A percentile compares a stretch with the other conserved stretches of the same genome.
Conservation (phyloP, 2,888 invertebrate species). For the Celastrina argiolus region DNA sequence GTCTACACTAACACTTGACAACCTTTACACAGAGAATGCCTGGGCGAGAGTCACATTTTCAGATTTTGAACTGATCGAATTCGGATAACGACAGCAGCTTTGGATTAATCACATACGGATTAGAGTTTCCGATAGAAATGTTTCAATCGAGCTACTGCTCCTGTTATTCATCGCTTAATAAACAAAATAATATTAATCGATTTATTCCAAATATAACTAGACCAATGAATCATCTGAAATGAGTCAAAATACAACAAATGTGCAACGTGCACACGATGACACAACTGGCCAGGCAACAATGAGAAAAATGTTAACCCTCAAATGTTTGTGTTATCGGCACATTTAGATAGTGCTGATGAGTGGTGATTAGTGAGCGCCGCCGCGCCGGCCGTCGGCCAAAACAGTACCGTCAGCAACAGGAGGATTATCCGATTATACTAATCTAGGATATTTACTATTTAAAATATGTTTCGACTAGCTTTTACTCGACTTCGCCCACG, state of each 20-base stretch:
- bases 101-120: too few species aligned
- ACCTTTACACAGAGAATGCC: background rate
- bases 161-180: too few species aligned
- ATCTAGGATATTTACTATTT: background rate
- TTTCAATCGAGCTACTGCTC: too few species aligned
- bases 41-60: too few species aligned
- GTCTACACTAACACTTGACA: background rate
- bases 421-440: background rate
- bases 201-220: background rate
- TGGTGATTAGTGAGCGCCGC: background rate
- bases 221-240: background rate
- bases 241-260: slow-evolving; percentile 8
- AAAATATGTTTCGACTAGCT: too few species aligned
- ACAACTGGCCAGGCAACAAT: background rate
- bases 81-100: too few species aligned
- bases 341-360: slow-evolving; percentile 7
- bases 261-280: background rate
- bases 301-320: slow-evolving; percentile 4
- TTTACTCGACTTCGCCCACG: too few species aligned
- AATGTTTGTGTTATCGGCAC: background rate
- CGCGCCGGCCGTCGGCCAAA: background rate
- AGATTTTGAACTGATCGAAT: too few species aligned
- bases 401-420: background rate
- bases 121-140: too few species aligned
- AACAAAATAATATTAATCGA: too few species aligned